A percentile compares a stretch with the other conserved stretches of the same genome.
These are phyloP conservation scores for Thysanoteuthis rhombus DNA, from an alignment of 2,888 invertebrate genomes.

Conservation along the genomic window DNA sequence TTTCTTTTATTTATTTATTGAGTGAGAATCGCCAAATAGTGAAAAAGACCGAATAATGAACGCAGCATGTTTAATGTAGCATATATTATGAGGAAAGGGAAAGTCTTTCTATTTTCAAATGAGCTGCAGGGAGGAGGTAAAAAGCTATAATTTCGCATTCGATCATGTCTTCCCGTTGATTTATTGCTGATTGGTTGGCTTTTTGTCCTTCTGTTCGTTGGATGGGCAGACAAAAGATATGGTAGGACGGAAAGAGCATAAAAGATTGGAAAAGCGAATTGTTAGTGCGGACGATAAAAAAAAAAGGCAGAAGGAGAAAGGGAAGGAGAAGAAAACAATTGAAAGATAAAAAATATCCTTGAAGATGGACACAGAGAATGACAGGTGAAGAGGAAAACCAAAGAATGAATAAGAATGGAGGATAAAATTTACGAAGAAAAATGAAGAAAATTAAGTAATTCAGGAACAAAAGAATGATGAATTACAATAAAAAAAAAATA, in stretches of 20 bases:
- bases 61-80: neutral
- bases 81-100: neutral
- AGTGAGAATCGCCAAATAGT: too few relatives aligned
- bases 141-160: neutral
- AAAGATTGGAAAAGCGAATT: neutral
- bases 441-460: too few relatives aligned
- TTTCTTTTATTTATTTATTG: too few relatives aligned
- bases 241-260: neutral
- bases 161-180: neutral
- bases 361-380: too few relatives aligned
- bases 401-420: too few relatives aligned
- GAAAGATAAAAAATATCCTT: too few relatives aligned
- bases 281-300: neutral
- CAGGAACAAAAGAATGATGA: too few relatives aligned
- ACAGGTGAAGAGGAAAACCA: too few relatives aligned
- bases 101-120: neutral
- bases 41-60: neutral
- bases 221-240: neutral
- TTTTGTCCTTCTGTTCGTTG: neutral
- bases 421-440: too few relatives aligned
- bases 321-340: neutral
- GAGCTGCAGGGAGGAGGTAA: neutral
- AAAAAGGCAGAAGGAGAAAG: neutral
- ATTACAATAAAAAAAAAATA: neutral
- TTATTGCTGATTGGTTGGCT: neutral